Evolutionary conservation across 2,888 invertebrate species (phyloP).

Genomic region (Blera fallax): DNA sequence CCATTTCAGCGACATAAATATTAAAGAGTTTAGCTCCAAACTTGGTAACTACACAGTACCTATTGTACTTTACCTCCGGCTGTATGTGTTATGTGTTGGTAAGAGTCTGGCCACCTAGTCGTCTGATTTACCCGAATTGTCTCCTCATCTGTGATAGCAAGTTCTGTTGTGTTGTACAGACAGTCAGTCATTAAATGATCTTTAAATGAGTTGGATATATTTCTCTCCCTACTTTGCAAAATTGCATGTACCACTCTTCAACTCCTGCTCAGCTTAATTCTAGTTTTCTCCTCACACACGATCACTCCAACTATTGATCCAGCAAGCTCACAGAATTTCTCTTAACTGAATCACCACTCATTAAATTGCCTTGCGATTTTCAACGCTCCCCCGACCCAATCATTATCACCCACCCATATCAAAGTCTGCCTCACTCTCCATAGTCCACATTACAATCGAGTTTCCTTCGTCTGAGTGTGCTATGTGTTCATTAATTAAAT

Average conservation of each 20-base stretch:
- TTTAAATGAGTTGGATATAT: too few species aligned
- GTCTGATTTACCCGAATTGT: too few species aligned
- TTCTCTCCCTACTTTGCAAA: too few species aligned
- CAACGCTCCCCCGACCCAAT: neutral
- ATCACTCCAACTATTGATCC: neutral
- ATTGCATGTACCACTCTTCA: neutral
- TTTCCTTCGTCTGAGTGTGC: constrained; percentile 7
- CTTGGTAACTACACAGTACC: too few species aligned
- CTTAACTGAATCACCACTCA: neutral
- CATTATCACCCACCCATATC: neutral
- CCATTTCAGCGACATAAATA: too few species aligned
- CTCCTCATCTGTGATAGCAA: too few species aligned
- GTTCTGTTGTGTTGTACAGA: too few species aligned
- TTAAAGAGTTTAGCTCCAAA: too few species aligned
- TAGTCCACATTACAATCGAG: constrained; percentile 11
- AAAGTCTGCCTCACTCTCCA: neutral
- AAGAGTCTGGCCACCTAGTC: too few species aligned
- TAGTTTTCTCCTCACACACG: neutral
- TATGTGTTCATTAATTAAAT: constrained; percentile 51
- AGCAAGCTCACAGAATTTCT: neutral
- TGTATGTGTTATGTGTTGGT: too few species aligned
- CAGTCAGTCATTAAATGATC: too few species aligned
- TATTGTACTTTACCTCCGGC: too few species aligned
- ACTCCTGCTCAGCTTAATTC: neutral
- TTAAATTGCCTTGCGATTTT: neutral